Percentiles rank a stretch among this genome's conserved stretches.
Conservation (phyloP, 2,113 vertebrate species). For the Pachyramphus minor region DNA sequence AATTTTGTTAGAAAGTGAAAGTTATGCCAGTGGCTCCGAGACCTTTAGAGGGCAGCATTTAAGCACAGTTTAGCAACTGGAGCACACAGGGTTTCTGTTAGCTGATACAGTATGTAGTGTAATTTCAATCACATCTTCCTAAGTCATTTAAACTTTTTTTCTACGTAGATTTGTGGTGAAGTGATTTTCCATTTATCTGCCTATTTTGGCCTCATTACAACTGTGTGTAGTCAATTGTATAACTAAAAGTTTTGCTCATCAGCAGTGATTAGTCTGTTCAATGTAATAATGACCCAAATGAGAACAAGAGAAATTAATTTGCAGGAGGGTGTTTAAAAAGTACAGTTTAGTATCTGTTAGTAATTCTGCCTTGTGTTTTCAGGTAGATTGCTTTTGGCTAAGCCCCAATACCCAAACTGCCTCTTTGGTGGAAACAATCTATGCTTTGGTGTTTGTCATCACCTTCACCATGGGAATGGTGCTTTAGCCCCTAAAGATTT, state of each 20-base stretch:
- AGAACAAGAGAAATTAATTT: background rate
- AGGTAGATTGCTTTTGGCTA: background rate
- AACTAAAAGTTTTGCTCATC: background rate
- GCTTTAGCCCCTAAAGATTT: background rate
- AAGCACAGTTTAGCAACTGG: background rate
- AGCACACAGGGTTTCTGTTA: background rate
- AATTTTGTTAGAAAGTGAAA: background rate
- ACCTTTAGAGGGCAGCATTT: slow-evolving; percentile 59
- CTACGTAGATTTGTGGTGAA: background rate
- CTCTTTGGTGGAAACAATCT: background rate
- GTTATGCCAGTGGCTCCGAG: background rate
- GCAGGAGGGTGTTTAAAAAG: background rate
- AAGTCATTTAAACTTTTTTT: background rate
- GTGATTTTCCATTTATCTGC: background rate
- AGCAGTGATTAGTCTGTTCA: background rate
- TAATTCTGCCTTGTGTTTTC: background rate
- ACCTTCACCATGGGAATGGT: background rate
- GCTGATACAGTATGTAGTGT: background rate
- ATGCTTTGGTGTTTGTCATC: background rate
- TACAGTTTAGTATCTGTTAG: background rate
- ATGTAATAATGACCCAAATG: background rate
- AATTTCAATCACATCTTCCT: background rate
- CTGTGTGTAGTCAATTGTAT: background rate
- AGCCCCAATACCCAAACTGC: background rate
- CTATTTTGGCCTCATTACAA: background rate